Base-by-base conservation (phyloP, 2,113 vertebrate genomes). In the Pan troglodytes region DNA sequence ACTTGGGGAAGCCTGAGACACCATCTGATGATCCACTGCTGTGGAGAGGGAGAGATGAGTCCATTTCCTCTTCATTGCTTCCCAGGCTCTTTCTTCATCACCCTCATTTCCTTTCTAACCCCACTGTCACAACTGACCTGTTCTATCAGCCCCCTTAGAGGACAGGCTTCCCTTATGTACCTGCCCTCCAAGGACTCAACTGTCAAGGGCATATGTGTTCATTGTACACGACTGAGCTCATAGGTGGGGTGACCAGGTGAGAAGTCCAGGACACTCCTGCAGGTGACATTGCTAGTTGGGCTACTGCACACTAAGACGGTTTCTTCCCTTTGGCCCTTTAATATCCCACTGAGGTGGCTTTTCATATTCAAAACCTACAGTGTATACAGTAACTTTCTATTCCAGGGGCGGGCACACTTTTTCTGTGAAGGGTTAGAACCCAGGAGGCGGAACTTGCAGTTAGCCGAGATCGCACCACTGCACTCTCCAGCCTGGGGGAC, bases 1-100 rank as follows among this genome's bases (percentile, higher is more conserved):
- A 45, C 8, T 30, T 1, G 13, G 78, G 35, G 20, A 76, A 14
- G 25, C 50, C 86, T 45, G 25, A 0, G 0, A n/a, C 3, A 35
- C 0, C 38, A 43, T 27, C 17, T 23, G 27, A 17, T 2, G 30
- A 73, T 40, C 55, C 2, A 2, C 40, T n/a, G 84, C 17, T 8
- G 22, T 0, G 9, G 43, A 50, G 12, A 70, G 1, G 7, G 55
- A 59, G 27, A 89, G 12, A 30, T 0, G 6, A 61, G 25, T 11
- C 5, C 3, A 2, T 18, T 68, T 2, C 55, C 27, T 40, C 82
- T 48, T 83, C 43, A n/a, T 4, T 32, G 25, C 27, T 35, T 38
- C 20, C 64, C 18, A 30, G 2, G 10, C 27, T 78, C 23, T 13
- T 72, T 43, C 5, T 17, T n/a, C 55, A 32, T 57, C 5, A 35